A percentile compares a stretch with the other conserved stretches of the same genome.
Conservation (phyloP, 2,113 vertebrate species). For the Lasiurus borealis region DNA sequence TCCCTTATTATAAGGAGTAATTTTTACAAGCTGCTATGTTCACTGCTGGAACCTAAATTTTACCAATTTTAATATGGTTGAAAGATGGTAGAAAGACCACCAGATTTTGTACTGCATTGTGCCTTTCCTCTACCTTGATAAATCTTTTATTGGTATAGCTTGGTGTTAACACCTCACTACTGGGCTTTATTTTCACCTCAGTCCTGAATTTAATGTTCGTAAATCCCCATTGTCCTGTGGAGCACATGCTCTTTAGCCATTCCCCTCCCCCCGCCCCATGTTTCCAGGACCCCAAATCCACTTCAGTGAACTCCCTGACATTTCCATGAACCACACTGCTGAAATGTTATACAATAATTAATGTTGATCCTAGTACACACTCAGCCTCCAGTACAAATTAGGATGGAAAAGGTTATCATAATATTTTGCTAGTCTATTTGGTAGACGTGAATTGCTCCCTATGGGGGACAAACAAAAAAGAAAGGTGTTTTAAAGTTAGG, state of each 20-base stretch:
- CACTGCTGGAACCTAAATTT: slow-evolving; percentile 83
- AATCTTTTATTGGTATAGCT: slow-evolving; percentile 82
- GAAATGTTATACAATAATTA: slow-evolving; percentile 95
- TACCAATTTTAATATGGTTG: slow-evolving; percentile 84
- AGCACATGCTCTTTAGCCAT: slow-evolving; percentile 80
- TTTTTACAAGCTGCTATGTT: slow-evolving; percentile 85
- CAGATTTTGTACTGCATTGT: slow-evolving; percentile 49
- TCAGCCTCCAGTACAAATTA: slow-evolving; percentile 94
- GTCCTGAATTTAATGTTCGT: slow-evolving; percentile 82
- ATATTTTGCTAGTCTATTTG: slow-evolving; percentile 94
- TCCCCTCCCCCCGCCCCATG: slow-evolving; percentile 80
- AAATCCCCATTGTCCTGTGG: slow-evolving; percentile 83
- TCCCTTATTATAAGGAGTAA: slow-evolving; percentile 85
- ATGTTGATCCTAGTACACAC: slow-evolving; percentile 92
- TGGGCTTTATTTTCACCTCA: slow-evolving; percentile 78
- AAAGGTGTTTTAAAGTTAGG: slow-evolving; percentile 85
- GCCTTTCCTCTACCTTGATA: slow-evolving; percentile 65
- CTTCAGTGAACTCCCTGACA: slow-evolving; percentile 90
- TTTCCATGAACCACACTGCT: slow-evolving; percentile 91
- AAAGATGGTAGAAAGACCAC: slow-evolving; percentile 77
- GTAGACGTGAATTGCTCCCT: slow-evolving; percentile 90
- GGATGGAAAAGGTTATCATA: slow-evolving; percentile 96
- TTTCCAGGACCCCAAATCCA: slow-evolving; percentile 86
- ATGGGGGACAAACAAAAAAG: slow-evolving; percentile 87
- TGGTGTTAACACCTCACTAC: slow-evolving; percentile 81